Evolutionary conservation across 2,113 vertebrate genomes (phyloP).

Genomic region (Carollia perspicillata): DNA sequence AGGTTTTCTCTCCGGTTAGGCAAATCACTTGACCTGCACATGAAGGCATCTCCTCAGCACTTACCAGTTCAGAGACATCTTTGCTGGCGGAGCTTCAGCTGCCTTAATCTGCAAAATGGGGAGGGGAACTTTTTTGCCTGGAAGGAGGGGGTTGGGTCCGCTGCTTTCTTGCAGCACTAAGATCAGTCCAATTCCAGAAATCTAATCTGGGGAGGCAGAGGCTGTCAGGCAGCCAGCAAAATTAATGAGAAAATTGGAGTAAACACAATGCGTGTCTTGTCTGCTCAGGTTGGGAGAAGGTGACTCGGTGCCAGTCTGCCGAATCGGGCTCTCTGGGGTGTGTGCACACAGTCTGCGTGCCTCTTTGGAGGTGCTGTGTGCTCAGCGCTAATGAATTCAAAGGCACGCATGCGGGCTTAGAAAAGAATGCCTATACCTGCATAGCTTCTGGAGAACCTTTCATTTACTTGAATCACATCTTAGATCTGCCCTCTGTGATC

Average conservation of each 20-base stretch:
- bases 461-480: constrained; percentile 68
- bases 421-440: constrained; percentile 50
- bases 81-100: background rate
- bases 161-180: background rate
- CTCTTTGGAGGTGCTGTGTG: background rate
- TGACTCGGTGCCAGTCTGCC: constrained; percentile 21
- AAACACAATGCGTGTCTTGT: background rate
- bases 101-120: background rate
- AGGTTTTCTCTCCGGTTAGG: background rate
- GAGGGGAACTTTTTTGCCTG: background rate
- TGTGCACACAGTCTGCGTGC: background rate
- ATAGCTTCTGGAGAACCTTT: constrained; percentile 65
- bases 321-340: background rate
- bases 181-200: constrained; percentile 36
- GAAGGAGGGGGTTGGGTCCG: background rate
- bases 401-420: constrained; percentile 44
- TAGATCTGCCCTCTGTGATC: constrained; percentile 70
- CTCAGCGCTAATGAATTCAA: constrained; percentile 67
- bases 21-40: background rate
- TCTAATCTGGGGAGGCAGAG: constrained; percentile 27
- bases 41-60: background rate
- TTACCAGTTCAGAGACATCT: background rate
- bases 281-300: background rate
- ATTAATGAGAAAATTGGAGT: constrained; percentile 47
- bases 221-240: constrained; percentile 39